Evolutionary conservation across 1,140 invertebrate species (phyloP).

Genomic region (Drosophila kanapiae): DNA sequence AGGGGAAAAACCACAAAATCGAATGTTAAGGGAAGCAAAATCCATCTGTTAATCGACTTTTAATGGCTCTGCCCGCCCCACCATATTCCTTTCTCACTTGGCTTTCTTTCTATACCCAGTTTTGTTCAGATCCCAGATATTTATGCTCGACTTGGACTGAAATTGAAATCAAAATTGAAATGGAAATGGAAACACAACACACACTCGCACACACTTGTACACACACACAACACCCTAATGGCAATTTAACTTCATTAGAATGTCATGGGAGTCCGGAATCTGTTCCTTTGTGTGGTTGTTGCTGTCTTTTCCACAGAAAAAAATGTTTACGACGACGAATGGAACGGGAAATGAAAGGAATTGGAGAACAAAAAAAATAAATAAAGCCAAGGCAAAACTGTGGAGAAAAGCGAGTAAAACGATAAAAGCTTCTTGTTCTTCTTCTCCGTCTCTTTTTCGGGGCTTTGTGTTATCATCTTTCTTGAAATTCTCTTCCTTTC

Average conservation of each 20-base stretch:
- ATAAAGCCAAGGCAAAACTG: conserved; percentile 4
- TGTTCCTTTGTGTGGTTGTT: conserved; percentile 9
- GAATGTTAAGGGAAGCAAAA: conserved; percentile 10
- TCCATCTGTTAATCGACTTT: conserved; percentile 29
- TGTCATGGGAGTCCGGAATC: conserved; percentile 51
- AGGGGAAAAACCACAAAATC: background rate
- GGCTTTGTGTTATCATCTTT: conserved; percentile 9
- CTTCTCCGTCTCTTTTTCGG: background rate
- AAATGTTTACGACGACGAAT: background rate
- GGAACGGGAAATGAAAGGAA: conserved; percentile 5
- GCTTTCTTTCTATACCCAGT: background rate
- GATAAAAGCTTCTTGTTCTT: conserved; percentile 19
- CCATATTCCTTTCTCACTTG: background rate
- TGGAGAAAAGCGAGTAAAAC: conserved; percentile 12
- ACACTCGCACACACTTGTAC: background rate
- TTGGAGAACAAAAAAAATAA: background rate
- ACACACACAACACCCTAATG: conserved; percentile 5
- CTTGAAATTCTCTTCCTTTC: background rate
- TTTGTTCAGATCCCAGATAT: conserved; percentile 11
- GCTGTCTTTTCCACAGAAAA: conserved; percentile 8
- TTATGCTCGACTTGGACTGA: conserved; percentile 27
- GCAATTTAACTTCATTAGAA: conserved; percentile 71
- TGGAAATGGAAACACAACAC: conserved; percentile 20
- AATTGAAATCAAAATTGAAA: conserved; percentile 31
- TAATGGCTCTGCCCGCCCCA: conserved; percentile 2